These are phyloP conservation scores for Entomobrya multifasciata DNA, from an alignment of 2,888 invertebrate genomes.

Conservation along the genomic window DNA sequence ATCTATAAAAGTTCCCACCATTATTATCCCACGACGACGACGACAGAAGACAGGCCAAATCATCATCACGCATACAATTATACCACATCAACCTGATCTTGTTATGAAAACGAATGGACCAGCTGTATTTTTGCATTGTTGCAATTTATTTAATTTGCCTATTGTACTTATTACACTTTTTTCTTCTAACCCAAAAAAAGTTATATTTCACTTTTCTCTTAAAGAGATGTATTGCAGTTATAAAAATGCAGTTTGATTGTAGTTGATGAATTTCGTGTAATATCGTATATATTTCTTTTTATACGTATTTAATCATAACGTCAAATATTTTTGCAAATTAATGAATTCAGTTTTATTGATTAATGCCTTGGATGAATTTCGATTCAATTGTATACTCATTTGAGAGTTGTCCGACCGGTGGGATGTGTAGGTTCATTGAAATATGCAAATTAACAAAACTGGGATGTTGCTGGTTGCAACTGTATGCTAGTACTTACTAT, in stretches of 20 bases:
- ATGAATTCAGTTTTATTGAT: too few species aligned
- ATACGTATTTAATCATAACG: too few species aligned
- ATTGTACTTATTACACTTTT: not conserved
- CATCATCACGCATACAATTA: conserved; percentile 1
- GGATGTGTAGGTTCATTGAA: not conserved
- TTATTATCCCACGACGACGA: conserved; percentile 62
- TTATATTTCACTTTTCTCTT: too few species aligned
- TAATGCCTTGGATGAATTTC: conserved; percentile 3
- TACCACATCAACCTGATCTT: not conserved
- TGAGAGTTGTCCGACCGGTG: conserved; percentile 24
- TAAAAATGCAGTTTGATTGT: not conserved
- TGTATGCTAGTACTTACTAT: not conserved
- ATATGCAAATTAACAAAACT: not conserved
- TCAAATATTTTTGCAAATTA: not conserved
- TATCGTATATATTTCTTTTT: too few species aligned
- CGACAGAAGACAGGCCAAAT: conserved; percentile 47
- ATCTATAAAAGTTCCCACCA: conserved; percentile 67
- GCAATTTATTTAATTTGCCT: not conserved
- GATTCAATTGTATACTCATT: conserved; percentile 25
- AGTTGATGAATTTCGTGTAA: not conserved
- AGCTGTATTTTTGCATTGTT: not conserved
- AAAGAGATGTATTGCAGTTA: too few species aligned
- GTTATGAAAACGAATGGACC: too few species aligned
- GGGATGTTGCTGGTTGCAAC: not conserved
- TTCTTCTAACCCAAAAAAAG: too few species aligned